These are phyloP conservation scores for Himalopsyche phryganea DNA, from an alignment of 1,140 invertebrate species.

Conservation along the genomic window DNA sequence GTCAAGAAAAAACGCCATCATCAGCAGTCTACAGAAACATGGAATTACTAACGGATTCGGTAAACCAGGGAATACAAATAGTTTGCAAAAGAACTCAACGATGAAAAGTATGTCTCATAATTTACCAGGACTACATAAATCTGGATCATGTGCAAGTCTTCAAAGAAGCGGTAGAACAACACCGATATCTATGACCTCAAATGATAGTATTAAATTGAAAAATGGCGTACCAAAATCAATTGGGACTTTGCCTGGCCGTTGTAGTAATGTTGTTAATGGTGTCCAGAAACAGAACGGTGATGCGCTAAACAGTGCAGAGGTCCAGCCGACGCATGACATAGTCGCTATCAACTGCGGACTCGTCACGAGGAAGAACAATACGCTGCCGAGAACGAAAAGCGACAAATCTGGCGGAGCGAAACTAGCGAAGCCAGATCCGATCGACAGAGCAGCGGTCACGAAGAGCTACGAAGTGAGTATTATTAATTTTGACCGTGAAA, in stretches of 20 bases:
- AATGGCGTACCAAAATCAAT: neutral
- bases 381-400: conserved; percentile 44
- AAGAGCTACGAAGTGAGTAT: conserved; percentile 32
- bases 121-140: conserved; percentile 15
- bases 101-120: conserved; percentile 2
- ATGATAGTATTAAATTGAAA: conserved; percentile 4
- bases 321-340: conserved; percentile 47
- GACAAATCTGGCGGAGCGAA: conserved; percentile 37
- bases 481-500: neutral
- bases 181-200: conserved; percentile 23
- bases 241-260: conserved; percentile 7
- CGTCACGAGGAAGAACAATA: conserved; percentile 44
- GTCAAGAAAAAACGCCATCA: conserved; percentile 21
- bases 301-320: conserved; percentile 42
- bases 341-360: conserved; percentile 40
- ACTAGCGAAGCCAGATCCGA: conserved; percentile 35
- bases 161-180: conserved; percentile 30
- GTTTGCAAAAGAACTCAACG: conserved; percentile 19
- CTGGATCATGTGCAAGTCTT: conserved; percentile 28
- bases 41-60: conserved; percentile 9
- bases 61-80: conserved; percentile 20
- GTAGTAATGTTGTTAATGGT: conserved; percentile 16
- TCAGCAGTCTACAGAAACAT: conserved; percentile 23
- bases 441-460: conserved; percentile 9
- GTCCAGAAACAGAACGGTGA: conserved; percentile 50